These are phyloP conservation scores for Bombus sibiricus DNA, from an alignment of 1,140 invertebrate genomes.

Conservation along the genomic window DNA sequence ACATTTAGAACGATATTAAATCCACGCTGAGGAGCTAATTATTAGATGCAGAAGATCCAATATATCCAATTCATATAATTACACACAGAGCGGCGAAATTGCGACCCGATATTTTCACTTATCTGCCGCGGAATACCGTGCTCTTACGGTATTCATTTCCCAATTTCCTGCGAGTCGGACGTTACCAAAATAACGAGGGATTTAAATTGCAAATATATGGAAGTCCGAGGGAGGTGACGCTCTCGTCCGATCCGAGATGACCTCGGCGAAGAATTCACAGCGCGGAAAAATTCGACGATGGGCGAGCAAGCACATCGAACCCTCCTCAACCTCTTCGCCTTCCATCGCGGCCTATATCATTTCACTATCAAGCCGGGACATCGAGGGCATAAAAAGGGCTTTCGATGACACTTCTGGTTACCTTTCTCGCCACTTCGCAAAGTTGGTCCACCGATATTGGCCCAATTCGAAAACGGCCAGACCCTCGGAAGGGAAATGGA, in stretches of 20 bases:
- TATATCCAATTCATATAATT: constrained; percentile 5
- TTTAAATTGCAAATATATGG: constrained; percentile 10
- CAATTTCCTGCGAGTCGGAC: background rate
- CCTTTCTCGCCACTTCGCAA: constrained; percentile 30
- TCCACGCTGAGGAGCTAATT: background rate
- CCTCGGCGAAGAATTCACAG: background rate
- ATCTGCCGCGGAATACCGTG: background rate
- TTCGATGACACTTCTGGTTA: constrained; percentile 58
- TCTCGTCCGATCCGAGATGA: background rate
- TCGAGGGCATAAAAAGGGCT: constrained; percentile 47
- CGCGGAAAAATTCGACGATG: constrained; percentile 6
- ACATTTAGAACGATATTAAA: background rate
- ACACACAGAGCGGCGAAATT: background rate
- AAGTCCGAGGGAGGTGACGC: background rate
- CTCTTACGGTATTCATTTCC: constrained; percentile 3
- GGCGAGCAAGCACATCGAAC: background rate
- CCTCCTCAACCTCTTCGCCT: background rate
- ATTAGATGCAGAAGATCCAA: background rate
- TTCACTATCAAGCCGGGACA: constrained; percentile 53
- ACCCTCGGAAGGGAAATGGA: constrained; percentile 61
- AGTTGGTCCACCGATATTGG: constrained; percentile 58
- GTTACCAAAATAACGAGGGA: constrained; percentile 11
- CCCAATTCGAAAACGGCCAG: constrained; percentile 61
- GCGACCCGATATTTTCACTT: constrained; percentile 13
- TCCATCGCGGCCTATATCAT: constrained; percentile 39